These are phyloP conservation scores for Psix sp. DNA, from an alignment of 1,140 invertebrate species.

Conservation along the genomic window DNA sequence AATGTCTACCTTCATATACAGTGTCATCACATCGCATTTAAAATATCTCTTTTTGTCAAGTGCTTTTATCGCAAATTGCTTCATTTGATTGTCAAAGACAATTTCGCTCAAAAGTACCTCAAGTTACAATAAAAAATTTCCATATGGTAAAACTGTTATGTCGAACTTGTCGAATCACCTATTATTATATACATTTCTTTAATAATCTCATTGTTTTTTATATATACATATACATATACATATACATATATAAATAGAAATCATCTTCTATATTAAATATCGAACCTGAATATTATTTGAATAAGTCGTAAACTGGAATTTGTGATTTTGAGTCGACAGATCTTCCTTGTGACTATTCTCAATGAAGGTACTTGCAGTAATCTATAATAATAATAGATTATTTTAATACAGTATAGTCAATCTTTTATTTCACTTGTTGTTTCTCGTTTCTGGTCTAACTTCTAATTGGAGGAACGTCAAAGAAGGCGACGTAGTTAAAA, in stretches of 20 bases:
- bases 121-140: too few relatives aligned
- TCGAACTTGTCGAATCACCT: conserved; percentile 22
- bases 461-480: conserved; percentile 67
- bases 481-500: conserved; percentile 61
- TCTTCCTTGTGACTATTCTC: too few relatives aligned
- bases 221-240: conserved; percentile 7
- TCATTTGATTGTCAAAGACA: too few relatives aligned
- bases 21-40: too few relatives aligned
- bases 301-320: conserved; percentile 18
- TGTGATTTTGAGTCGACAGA: conserved; percentile 15
- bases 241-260: conserved; percentile 41
- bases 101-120: too few relatives aligned
- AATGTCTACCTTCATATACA: too few relatives aligned
- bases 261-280: conserved; percentile 41
- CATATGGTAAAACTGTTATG: conserved; percentile 11
- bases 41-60: too few relatives aligned
- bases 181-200: conserved; percentile 17
- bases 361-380: conserved; percentile 43
- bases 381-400: conserved; percentile 20
- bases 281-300: conserved; percentile 44
- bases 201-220: conserved; percentile 15
- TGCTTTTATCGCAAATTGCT: too few relatives aligned
- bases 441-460: conserved; percentile 33
- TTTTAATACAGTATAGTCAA: conserved; percentile 39
- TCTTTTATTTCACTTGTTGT: conserved; percentile 53